Base-by-base conservation (phyloP, 2,888 invertebrate species). In the Drosophila maculinotata region DNA sequence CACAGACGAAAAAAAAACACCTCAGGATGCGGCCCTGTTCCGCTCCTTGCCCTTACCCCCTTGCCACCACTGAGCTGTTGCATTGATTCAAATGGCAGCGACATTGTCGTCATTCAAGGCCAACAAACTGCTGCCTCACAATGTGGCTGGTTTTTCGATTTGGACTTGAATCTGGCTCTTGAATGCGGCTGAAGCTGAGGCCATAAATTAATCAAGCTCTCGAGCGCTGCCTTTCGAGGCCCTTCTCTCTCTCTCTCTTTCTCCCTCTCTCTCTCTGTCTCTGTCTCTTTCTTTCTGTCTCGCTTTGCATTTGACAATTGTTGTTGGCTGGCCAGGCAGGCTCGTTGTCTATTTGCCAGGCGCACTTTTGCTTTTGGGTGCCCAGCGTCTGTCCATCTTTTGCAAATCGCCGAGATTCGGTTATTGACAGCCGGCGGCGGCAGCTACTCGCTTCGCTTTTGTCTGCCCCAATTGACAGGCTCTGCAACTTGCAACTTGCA, bases 171-270 rank as follows among this genome's bases (percentile, higher is more conserved):
- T 31, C 49, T 47, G 47, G 10, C 28, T 20, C 15, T 30, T 33
- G 35, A 53, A 48, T 47, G 48, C 45, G 44, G 54, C 77, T 30
- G 31, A 45, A 33, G 25, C 39, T 54, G 52, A 10, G 64, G 69
- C 85, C 60, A 82, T 82, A 82, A 82, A 82, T 82, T 82, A 82
- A 82, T 87, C 81, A 84, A 81, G 65, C 57, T 53, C 73, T 53
- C 31, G 35, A 25, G 65, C 41, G 15, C 51, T 66, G 45, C 17
- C 54, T 45, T n/a, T 57, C 25, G 9, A n/a, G 41, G 33, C 20
- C 20, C 28, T 15, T 14, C 14, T 9, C 7, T 28, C 25, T 35
- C 56, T 23, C 48, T 54, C 45, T 36, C 42, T 35, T 17, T 3
- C 14, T 14, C 15, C 1, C 20, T n/a, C 20, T 25, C 48, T 31